These are phyloP conservation scores for Archocentrus centrarchus DNA, from an alignment of 2,113 vertebrate species.

Conservation along the genomic window DNA sequence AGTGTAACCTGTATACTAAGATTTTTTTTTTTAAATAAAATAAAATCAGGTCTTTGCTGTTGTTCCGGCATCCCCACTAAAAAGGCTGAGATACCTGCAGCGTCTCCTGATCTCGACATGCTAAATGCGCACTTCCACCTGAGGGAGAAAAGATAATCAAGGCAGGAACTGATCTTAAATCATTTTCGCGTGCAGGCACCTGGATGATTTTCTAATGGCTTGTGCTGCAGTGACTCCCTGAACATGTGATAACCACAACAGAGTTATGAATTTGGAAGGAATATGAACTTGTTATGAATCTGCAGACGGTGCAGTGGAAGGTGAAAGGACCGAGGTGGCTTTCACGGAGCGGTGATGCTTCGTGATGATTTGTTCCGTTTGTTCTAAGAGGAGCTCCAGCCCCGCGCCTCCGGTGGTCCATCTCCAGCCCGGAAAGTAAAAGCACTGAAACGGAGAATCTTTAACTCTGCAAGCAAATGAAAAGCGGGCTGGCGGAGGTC, in stretches of 20 bases:
- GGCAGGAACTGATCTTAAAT: slow-evolving; percentile 55
- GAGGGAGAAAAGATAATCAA: slow-evolving; percentile 39
- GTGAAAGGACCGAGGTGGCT: slow-evolving; percentile 32
- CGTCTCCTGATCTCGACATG: slow-evolving; percentile 30
- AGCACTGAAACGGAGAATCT: not conserved
- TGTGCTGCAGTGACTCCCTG: slow-evolving; percentile 30
- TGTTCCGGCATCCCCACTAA: not conserved
- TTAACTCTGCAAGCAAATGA: not conserved
- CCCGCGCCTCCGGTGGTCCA: not conserved
- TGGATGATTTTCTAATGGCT: slow-evolving; percentile 53
- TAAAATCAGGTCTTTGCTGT: not conserved
- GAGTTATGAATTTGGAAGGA: slow-evolving; percentile 38
- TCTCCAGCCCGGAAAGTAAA: not conserved
- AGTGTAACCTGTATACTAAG: slow-evolving; percentile 15
- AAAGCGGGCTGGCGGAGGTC: not conserved
- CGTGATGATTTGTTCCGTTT: not conserved
- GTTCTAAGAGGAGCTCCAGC: not conserved
- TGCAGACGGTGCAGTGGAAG: slow-evolving; percentile 37
- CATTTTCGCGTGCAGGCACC: slow-evolving; percentile 31
- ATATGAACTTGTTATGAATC: slow-evolving; percentile 41
- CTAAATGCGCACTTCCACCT: slow-evolving; percentile 34
- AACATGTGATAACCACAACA: slow-evolving; percentile 36
- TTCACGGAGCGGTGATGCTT: not conserved
- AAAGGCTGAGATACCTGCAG: slow-evolving; percentile 16
- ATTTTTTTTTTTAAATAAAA: not conserved